Evolutionary conservation across 2,888 invertebrate genomes (phyloP).

Genomic region (Isotomurus palustris): DNA sequence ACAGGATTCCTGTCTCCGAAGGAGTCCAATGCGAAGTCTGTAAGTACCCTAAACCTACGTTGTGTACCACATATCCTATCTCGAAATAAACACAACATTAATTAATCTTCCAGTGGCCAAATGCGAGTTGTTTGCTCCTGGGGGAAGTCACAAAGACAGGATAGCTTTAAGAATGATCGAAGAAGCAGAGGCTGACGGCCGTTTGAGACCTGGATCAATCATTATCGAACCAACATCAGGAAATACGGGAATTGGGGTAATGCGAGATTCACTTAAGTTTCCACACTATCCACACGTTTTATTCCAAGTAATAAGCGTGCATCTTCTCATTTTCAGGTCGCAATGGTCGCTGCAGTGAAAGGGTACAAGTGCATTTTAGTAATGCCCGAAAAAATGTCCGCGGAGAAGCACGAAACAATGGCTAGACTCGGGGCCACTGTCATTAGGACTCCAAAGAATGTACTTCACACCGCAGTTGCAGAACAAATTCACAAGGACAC

Average conservation of each 20-base stretch:
- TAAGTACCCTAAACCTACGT: slow-evolving; percentile 56
- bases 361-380: slow-evolving; percentile 61
- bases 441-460: slow-evolving; percentile 56
- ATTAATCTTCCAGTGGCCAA: slow-evolving; percentile 70
- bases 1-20: slow-evolving; percentile 68
- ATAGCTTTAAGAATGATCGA: slow-evolving; percentile 63
- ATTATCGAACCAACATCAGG: slow-evolving; percentile 59
- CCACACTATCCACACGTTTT: not conserved
- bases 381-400: slow-evolving; percentile 62
- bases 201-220: slow-evolving; percentile 55
- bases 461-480: slow-evolving; percentile 55
- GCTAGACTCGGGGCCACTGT: slow-evolving; percentile 59
- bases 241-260: slow-evolving; percentile 66
- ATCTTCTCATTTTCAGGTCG: slow-evolving; percentile 48
- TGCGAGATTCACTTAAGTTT: no score
- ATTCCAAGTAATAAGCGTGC: not conserved
- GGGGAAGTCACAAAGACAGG: slow-evolving; percentile 93
- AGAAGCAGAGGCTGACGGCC: slow-evolving; percentile 49
- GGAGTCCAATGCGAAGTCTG: slow-evolving; percentile 82
- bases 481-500: slow-evolving; percentile 55
- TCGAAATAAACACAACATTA: not conserved
- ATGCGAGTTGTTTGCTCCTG: slow-evolving; percentile 95
- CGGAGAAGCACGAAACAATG: slow-evolving; percentile 59
- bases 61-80: not conserved
- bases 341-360: slow-evolving; percentile 58